Base-by-base conservation (phyloP, 2,888 invertebrate genomes). In the Diogma glabrata region DNA sequence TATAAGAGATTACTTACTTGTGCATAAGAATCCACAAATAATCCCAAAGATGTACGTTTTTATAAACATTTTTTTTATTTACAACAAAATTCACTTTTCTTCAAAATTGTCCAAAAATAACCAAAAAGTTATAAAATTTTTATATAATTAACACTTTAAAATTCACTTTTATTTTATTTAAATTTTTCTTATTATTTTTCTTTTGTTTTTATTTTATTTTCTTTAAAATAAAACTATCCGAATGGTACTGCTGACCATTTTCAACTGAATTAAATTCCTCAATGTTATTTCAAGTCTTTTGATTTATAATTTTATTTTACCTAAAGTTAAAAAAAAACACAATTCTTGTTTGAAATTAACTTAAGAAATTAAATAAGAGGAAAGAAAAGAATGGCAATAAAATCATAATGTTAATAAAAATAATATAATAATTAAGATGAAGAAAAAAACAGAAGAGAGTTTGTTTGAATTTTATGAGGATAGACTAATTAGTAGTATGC, bases 171-270 rank as follows among this genome's bases (percentile, higher is more conserved):
- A 24, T 23, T 45, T 12, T 12, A 48, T 14, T 14, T 4, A 33
- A 20, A 22, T 33, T 48, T 22, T 36, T 49, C 14, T 43, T 23
- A 52, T 51, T 23, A 47, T 52, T 47, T 49, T 43, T 38, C 28
- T 47, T 49, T 28, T 50, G 2, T 43, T 28, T 28, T 28, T 43
- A 12, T 14, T 3, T 8, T n/a, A 6, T 8, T 23, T n/a, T 3
- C 14, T 24, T 8, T 26, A 24, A 46, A 24, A 24, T 22, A 46
- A 24, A 53, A 52, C 53, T 54, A 56, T 59, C 59, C 58, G 57
- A 57, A 56, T 58, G 53, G 56, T 55, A 57, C 57, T 56, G 55
- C 54, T 56, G 58, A 55, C 57, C 57, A 60, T 58, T 57, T 57
- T 54, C 59, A 55, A 60, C 60, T 60, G 58, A 59, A 56, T 54